Percentiles rank a stretch among this genome's conserved stretches.
Evolutionary conservation across 92 coral and sea anemone genomes (phyloP).

Genomic region (Zoanthus gigantus): DNA sequence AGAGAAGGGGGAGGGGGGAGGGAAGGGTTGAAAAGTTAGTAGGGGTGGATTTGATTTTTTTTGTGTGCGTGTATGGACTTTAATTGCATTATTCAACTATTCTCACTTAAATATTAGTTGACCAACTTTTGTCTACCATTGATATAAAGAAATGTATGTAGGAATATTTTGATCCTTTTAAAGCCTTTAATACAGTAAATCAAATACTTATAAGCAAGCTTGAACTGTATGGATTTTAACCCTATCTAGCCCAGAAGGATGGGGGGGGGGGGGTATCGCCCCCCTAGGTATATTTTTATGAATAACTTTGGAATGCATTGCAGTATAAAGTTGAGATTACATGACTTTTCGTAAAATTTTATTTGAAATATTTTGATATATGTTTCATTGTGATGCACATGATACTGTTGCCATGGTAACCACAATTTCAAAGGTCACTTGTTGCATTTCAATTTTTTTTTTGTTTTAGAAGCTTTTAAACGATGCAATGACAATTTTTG

Average conservation of each 20-base stretch:
- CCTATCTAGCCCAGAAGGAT: too few relatives aligned
- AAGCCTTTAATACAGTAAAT: conserved; percentile 19
- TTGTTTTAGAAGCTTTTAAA: too few relatives aligned
- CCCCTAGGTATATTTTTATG: too few relatives aligned
- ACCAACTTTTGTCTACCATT: conserved; percentile 21
- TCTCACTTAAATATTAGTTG: conserved; percentile 15
- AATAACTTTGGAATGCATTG: too few relatives aligned
- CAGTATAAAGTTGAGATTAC: too few relatives aligned
- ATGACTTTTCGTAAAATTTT: too few relatives aligned
- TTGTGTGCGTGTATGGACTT: conserved; percentile 27
- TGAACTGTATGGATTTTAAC: conserved; percentile 11
- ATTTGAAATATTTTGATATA: conserved; percentile 2
- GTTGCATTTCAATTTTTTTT: too few relatives aligned
- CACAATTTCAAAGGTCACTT: too few relatives aligned
- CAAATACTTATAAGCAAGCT: conserved; percentile 16
- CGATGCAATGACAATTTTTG: conserved; percentile 7
- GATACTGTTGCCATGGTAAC: conserved; percentile 15
- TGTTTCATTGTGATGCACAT: conserved; percentile 13
- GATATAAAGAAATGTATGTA: conserved; percentile 13
- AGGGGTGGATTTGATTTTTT: conserved; percentile 24
- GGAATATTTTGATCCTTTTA: conserved; percentile 13
- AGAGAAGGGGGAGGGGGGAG: too few relatives aligned
- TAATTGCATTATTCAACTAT: conserved; percentile 17
- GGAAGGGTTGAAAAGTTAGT: too few relatives aligned
- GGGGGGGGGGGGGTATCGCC: too few relatives aligned